These are phyloP conservation scores for Diplazon laetatorius DNA, from an alignment of 2,888 invertebrate species.

Conservation along the genomic window DNA sequence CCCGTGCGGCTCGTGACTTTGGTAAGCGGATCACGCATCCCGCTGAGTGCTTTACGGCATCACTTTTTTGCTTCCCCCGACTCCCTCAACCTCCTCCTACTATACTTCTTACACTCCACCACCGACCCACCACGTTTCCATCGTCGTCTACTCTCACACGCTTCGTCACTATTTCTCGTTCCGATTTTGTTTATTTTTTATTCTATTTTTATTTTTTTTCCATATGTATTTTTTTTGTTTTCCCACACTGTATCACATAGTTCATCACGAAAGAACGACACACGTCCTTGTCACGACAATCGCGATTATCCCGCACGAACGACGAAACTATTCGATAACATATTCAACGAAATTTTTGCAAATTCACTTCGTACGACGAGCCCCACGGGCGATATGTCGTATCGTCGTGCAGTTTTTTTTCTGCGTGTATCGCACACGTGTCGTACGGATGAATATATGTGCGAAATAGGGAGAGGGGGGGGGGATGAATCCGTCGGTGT, in stretches of 20 bases:
- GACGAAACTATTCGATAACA: slow-evolving; percentile 24
- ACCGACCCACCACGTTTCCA: slow-evolving; percentile 46
- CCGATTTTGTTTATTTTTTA: slow-evolving; percentile 27
- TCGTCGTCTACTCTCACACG: slow-evolving; percentile 16
- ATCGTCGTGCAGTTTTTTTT: neutral
- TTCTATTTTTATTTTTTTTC: neutral
- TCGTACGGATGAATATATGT: neutral
- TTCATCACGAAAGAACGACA: slow-evolving; percentile 9
- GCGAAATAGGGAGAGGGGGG: too few species aligned
- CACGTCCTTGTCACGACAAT: neutral
- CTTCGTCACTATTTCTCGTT: slow-evolving; percentile 16
- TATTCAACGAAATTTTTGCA: slow-evolving; percentile 17
- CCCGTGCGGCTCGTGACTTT: slow-evolving; percentile 69
- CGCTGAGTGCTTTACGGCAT: slow-evolving; percentile 82
- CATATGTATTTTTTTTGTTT: slow-evolving; percentile 33
- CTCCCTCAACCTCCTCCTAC: too few species aligned
- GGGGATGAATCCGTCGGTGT: too few species aligned
- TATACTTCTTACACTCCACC: slow-evolving; percentile 65
- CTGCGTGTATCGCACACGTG: neutral
- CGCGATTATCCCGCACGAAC: slow-evolving; percentile 44
- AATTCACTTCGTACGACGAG: neutral
- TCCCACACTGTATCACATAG: neutral
- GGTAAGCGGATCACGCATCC: slow-evolving; percentile 81
- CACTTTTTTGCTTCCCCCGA: slow-evolving; percentile 74
- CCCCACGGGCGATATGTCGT: neutral